These are phyloP conservation scores for Verasper variegatus DNA, from an alignment of 2,113 vertebrate species.

Conservation along the genomic window DNA sequence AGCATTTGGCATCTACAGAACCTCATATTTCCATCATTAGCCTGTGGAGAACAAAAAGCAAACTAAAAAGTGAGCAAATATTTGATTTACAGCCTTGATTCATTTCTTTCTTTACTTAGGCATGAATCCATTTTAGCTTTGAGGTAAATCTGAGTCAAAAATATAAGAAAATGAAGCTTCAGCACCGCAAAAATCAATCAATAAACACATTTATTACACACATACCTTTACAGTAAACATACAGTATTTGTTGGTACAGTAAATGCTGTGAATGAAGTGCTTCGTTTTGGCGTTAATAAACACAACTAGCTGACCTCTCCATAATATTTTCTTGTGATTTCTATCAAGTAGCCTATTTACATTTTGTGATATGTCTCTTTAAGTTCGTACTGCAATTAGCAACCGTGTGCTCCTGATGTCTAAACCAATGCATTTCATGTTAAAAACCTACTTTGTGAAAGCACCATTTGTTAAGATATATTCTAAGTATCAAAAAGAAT, in stretches of 20 bases:
- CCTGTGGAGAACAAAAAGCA: no score
- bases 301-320: constrained; percentile 52
- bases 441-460: constrained; percentile 40
- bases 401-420: constrained; percentile 59
- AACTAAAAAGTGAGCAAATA: no score
- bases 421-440: background rate
- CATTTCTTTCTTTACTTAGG: no score
- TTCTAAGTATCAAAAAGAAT: constrained; percentile 44
- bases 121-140: background rate
- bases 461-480: constrained; percentile 57
- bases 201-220: constrained; percentile 70
- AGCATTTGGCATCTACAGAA: no score
- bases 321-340: constrained; percentile 44
- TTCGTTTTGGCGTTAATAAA: constrained; percentile 65
- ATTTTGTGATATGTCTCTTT: constrained; percentile 73
- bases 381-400: constrained; percentile 46
- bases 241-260: constrained; percentile 58
- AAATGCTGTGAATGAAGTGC: constrained; percentile 70
- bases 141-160: background rate
- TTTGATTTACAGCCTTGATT: no score
- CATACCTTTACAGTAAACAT: constrained; percentile 66
- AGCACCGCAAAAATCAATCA: constrained; percentile 50
- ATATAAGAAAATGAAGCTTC: background rate
- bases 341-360: constrained; percentile 70
- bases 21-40: no score